A percentile compares a stretch with the other conserved stretches of the same genome.
phyloP scores from a whole-genome alignment of 2,888 invertebrate species.

The Ischnus inquisitorius region DNA sequence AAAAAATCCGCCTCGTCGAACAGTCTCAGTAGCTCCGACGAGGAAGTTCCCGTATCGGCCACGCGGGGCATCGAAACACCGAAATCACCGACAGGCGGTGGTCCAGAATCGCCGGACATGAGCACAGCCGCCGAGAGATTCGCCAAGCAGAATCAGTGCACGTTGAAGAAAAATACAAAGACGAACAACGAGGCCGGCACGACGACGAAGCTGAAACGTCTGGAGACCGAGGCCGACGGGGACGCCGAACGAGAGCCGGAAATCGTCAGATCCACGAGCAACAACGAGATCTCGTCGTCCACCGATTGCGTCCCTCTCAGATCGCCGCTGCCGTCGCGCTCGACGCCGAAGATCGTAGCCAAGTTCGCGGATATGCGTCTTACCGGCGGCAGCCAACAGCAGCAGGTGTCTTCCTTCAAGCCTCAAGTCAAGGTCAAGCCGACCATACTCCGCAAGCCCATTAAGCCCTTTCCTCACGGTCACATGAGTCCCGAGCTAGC shows the following conservation, averaged over 20 bases:
- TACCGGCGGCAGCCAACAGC: constrained; percentile 86
- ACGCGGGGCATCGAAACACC: constrained; percentile 80
- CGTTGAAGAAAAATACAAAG: constrained; percentile 90
- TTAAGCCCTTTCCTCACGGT: constrained; percentile 86
- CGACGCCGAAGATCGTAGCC: constrained; percentile 88
- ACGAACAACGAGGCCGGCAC: constrained; percentile 64
- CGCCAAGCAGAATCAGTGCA: constrained; percentile 92
- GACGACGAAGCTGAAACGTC: constrained; percentile 73
- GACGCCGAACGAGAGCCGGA: constrained; percentile 74
- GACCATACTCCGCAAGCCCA: constrained; percentile 91
- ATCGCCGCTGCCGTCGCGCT: constrained; percentile 87
- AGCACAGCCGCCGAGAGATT: constrained; percentile 92
- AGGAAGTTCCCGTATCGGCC: constrained; percentile 79
- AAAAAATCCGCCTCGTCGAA: constrained; percentile 83
- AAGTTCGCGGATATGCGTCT: constrained; percentile 89
- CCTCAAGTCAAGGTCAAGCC: constrained; percentile 94
- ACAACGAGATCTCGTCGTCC: constrained; percentile 78
- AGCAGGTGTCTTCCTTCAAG: constrained; percentile 86
- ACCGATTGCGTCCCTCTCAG: constrained; percentile 75
- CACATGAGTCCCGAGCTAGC: constrained; percentile 84
- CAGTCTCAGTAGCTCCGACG: constrained; percentile 82
- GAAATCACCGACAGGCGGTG: constrained; percentile 82
- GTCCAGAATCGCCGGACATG: constrained; percentile 88
- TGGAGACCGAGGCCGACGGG: constrained; percentile 63
- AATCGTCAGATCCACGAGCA: constrained; percentile 81